Conservation (phyloP, 2,888 invertebrate species). For the Tachina fera region DNA sequence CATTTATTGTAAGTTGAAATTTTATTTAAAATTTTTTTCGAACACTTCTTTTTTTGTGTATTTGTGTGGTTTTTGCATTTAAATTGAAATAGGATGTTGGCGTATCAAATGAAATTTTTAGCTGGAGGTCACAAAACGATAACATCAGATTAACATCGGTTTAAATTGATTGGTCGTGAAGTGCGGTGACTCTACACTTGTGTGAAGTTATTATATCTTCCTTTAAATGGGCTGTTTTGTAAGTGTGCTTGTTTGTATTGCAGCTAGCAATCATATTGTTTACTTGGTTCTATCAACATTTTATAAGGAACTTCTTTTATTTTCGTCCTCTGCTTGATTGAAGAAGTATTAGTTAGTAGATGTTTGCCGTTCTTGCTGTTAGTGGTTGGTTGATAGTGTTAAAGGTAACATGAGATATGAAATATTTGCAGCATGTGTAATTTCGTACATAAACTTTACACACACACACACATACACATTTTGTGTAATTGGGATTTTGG, state of each 20-base stretch:
- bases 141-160: conserved; percentile 80
- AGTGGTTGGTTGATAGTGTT: conserved; percentile 55
- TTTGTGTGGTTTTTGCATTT: conserved; percentile 79
- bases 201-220: not conserved
- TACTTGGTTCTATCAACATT: conserved; percentile 29
- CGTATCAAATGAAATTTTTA: conserved; percentile 81
- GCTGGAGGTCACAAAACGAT: conserved; percentile 79
- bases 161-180: conserved; percentile 81
- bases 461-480: conserved; percentile 50
- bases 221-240: conserved; percentile 2
- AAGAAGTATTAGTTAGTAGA: not conserved
- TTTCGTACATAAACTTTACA: conserved; percentile 47
- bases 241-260: conserved; percentile 9
- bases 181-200: conserved; percentile 71
- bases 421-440: conserved; percentile 62
- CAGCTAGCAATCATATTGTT: conserved; percentile 34
- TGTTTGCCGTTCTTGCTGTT: conserved; percentile 6
- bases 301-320: not conserved
- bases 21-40: conserved; percentile 28
- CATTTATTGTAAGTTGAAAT: conserved; percentile 51
- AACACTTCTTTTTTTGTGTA: conserved; percentile 24
- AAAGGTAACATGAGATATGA: conserved; percentile 58
- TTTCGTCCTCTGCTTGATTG: conserved; percentile 19
- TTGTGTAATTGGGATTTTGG: conserved; percentile 42
- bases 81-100: conserved; percentile 81